These are phyloP conservation scores for Chrysodeixis includens DNA, from an alignment of 2,888 invertebrate genomes.

Conservation along the genomic window DNA sequence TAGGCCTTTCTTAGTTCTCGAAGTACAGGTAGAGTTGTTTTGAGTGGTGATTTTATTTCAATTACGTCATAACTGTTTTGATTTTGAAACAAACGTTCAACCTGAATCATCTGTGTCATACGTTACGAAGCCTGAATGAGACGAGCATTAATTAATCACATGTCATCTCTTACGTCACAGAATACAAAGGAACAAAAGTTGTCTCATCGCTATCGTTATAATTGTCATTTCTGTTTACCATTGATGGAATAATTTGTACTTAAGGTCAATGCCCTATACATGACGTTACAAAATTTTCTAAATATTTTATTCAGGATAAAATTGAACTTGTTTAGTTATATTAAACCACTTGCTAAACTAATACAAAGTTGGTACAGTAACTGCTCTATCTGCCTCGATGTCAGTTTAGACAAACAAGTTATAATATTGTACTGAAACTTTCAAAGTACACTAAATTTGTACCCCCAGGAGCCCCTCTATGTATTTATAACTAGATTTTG, in stretches of 20 bases:
- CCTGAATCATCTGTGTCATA: conserved; percentile 69
- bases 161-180: conserved; percentile 78
- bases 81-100: conserved; percentile 59
- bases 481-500: conserved; percentile 19
- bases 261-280: too few species aligned
- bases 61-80: conserved; percentile 38
- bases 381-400: conserved; percentile 12
- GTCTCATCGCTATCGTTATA: too few species aligned
- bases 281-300: too few species aligned
- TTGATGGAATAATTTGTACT: too few species aligned
- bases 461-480: conserved; percentile 10
- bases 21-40: neutral
- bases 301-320: too few species aligned
- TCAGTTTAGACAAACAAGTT: conserved; percentile 26
- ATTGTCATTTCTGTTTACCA: too few species aligned
- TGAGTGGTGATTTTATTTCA: conserved; percentile 38
- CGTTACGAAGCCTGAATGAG: conserved; percentile 63
- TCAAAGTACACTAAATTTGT: conserved; percentile 25
- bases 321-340: conserved; percentile 13
- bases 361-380: conserved; percentile 15
- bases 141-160: conserved; percentile 74
- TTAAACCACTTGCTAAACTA: conserved; percentile 20
- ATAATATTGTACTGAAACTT: conserved; percentile 36
- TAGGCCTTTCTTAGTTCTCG: too few species aligned
- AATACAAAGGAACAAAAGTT: too few species aligned